Conservation (phyloP, 2,888 invertebrate species). For the Resseliella maxima region DNA sequence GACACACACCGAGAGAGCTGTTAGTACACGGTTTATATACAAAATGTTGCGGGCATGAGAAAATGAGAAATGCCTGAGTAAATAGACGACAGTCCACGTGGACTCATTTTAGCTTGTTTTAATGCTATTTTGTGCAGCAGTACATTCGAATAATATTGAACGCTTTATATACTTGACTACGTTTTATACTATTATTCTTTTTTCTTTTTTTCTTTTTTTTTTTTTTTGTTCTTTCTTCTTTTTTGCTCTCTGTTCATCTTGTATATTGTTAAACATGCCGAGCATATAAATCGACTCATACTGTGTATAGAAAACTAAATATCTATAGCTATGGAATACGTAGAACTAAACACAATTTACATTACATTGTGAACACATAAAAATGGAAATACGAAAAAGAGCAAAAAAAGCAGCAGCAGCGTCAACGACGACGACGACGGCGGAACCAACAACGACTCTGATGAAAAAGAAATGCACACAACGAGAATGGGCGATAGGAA, state of each 20-base stretch:
- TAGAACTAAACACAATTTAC: constrained; percentile 53
- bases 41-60: not conserved
- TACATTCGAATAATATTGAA: constrained; percentile 40
- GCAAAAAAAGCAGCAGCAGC: not conserved
- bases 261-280: constrained; percentile 54
- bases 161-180: constrained; percentile 45
- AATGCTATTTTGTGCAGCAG: constrained; percentile 49
- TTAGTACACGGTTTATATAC: constrained; percentile 1
- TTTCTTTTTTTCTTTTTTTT: constrained; percentile 15
- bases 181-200: constrained; percentile 42
- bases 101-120: constrained; percentile 52
- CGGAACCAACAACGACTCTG: not conserved
- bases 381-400: constrained; percentile 25
- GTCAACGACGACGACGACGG: not conserved
- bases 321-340: constrained; percentile 25
- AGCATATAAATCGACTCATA: constrained; percentile 53
- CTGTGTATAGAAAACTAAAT: constrained; percentile 52
- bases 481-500: not conserved
- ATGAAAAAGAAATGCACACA: constrained; percentile 26
- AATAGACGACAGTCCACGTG: constrained; percentile 35
- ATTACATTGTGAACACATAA: constrained; percentile 55
- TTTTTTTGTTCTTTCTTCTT: too few relatives aligned
- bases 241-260: constrained; percentile 23
- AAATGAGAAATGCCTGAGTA: constrained; percentile 15
- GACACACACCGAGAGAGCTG: not conserved